These are phyloP conservation scores for Medauroidea extradentata DNA, from an alignment of 1,140 invertebrate genomes.

Conservation along the genomic window DNA sequence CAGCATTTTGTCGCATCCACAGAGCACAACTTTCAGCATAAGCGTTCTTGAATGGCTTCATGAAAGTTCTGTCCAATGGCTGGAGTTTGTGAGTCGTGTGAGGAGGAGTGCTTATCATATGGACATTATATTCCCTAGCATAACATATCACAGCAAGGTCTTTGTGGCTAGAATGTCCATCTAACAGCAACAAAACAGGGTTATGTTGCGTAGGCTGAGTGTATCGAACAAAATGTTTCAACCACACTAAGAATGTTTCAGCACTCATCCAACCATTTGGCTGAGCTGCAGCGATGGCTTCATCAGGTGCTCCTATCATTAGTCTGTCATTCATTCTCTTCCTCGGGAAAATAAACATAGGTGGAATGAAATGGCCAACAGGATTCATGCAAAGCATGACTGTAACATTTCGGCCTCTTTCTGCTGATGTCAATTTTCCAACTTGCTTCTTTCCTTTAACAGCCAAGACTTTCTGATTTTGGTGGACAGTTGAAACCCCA, in stretches of 20 bases:
- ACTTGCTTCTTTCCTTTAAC: slow-evolving; percentile 40
- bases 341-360: slow-evolving; percentile 39
- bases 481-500: slow-evolving; percentile 32
- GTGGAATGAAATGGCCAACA: slow-evolving; percentile 33
- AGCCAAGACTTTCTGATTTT: slow-evolving; percentile 29
- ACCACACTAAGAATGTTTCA: slow-evolving; percentile 24
- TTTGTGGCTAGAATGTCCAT: slow-evolving; percentile 37
- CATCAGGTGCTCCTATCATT: slow-evolving; percentile 15
- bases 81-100: slow-evolving; percentile 39
- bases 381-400: slow-evolving; percentile 34
- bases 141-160: slow-evolving; percentile 33
- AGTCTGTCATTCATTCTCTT: slow-evolving; percentile 16
- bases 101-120: slow-evolving; percentile 38
- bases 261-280: slow-evolving; percentile 27
- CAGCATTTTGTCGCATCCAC: slow-evolving; percentile 4
- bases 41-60: slow-evolving; percentile 39
- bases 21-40: slow-evolving; percentile 26
- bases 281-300: slow-evolving; percentile 17
- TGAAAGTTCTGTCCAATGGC: slow-evolving; percentile 35
- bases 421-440: slow-evolving; percentile 39
- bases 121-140: slow-evolving; percentile 34
- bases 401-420: slow-evolving; percentile 43
- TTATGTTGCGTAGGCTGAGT: background rate
- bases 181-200: slow-evolving; percentile 28
- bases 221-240: slow-evolving; percentile 18